Percentiles rank a stretch among this genome's conserved stretches.
Evolutionary conservation across 2,888 invertebrate genomes (phyloP).

Genomic region (Magallana nippona): DNA sequence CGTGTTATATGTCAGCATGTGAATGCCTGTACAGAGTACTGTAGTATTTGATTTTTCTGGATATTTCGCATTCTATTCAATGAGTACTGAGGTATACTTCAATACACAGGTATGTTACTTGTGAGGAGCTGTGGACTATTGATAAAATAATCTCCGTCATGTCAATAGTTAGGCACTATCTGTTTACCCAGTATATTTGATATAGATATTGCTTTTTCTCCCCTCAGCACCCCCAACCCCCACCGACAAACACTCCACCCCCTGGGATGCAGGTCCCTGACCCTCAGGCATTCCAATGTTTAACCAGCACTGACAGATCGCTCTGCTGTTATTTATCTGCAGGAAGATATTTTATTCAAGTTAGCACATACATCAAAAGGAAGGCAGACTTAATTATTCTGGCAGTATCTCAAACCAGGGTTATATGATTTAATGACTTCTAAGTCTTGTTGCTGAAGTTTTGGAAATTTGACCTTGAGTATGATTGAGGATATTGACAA

Average conservation of each 20-base stretch:
- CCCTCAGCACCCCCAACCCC: too few species aligned
- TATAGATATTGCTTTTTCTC: too few species aligned
- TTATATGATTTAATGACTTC: slow-evolving; percentile 18
- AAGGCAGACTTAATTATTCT: background rate
- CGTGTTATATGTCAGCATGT: too few species aligned
- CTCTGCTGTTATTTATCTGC: background rate
- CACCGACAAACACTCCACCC: background rate
- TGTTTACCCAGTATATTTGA: too few species aligned
- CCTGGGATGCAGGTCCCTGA: background rate
- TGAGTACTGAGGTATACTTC: too few species aligned
- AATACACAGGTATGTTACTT: too few species aligned
- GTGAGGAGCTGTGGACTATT: too few species aligned
- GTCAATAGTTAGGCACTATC: too few species aligned
- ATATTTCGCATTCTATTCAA: too few species aligned
- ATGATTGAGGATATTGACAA: background rate
- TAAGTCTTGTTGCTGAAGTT: background rate
- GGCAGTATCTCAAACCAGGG: background rate
- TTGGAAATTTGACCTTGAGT: background rate
- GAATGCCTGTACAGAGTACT: too few species aligned
- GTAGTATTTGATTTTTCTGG: too few species aligned
- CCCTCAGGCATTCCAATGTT: background rate
- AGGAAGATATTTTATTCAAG: slow-evolving; percentile 13
- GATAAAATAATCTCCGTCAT: too few species aligned
- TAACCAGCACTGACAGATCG: background rate
- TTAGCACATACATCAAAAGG: slow-evolving; percentile 8